phyloP scores from a whole-genome alignment of 2,888 invertebrate genomes.

The Tridacna crocea region DNA sequence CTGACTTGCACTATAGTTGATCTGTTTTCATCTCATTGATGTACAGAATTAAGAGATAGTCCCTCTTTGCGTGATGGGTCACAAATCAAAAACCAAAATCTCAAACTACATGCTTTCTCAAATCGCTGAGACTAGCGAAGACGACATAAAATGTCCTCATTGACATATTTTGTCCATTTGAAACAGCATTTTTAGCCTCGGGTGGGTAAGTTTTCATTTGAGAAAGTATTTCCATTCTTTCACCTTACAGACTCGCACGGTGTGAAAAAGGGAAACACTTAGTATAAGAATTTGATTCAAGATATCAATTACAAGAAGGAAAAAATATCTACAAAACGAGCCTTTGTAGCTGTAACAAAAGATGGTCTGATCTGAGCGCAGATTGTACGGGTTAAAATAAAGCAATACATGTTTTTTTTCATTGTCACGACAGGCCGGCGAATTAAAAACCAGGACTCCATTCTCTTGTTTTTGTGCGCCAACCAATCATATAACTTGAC shows the following conservation, averaged over 20 bases:
- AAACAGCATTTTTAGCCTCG: not conserved
- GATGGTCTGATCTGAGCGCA: slow-evolving; percentile 48
- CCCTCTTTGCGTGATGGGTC: too few relatives aligned
- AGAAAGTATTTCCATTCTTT: not conserved
- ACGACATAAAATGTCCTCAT: not conserved
- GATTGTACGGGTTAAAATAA: slow-evolving; percentile 28
- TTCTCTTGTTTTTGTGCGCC: slow-evolving; percentile 59
- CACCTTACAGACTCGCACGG: not conserved
- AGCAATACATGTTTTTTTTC: not conserved
- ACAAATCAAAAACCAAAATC: not conserved
- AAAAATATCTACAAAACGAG: not conserved
- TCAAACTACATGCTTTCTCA: not conserved
- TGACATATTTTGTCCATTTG: not conserved
- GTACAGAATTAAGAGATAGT: too few relatives aligned
- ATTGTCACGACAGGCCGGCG: slow-evolving; percentile 20
- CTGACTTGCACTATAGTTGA: too few relatives aligned
- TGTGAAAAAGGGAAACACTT: not conserved
- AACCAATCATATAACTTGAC: slow-evolving; percentile 53
- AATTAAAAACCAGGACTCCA: slow-evolving; percentile 40
- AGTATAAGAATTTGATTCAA: not conserved
- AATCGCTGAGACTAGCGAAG: not conserved
- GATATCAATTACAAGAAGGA: not conserved
- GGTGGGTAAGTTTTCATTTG: not conserved
- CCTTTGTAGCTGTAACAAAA: slow-evolving; percentile 43
- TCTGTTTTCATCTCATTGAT: too few relatives aligned